A percentile compares a stretch with the other conserved stretches of the same genome.
Conservation (phyloP, 2,113 vertebrate species). For the Myiagra hebetior region DNA sequence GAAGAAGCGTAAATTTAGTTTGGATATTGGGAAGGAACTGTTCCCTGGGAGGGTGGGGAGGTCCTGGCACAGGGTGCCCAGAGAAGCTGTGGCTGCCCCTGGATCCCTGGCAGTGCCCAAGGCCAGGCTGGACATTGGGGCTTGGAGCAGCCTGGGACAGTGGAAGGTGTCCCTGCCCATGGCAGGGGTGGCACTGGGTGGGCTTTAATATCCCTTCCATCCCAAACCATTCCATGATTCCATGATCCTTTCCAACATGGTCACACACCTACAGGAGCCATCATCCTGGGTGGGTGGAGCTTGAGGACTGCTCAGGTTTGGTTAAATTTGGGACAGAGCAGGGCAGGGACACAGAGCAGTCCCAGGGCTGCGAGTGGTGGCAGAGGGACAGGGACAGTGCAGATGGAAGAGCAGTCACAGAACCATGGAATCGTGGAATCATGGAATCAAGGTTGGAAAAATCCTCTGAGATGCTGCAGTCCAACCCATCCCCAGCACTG, state of each 20-base stretch:
- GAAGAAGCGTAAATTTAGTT: background rate
- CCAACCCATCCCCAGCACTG: background rate
- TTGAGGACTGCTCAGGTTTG: too few relatives aligned
- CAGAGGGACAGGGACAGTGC: background rate
- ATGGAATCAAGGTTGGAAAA: background rate
- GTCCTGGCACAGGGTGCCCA: background rate
- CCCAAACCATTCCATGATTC: background rate
- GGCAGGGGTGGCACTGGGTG: background rate
- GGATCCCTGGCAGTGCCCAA: background rate
- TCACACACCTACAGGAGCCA: background rate
- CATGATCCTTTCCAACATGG: rapidly evolving
- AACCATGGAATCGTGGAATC: background rate
- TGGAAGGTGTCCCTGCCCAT: background rate
- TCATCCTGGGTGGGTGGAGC: rapidly evolving
- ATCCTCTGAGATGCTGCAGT: background rate
- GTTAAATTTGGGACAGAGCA: background rate
- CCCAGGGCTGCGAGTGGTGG: rapidly evolving
- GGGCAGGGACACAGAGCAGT: background rate
- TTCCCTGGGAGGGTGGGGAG: background rate
- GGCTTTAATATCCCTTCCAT: background rate
- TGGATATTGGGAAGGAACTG: background rate
- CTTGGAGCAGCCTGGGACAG: background rate
- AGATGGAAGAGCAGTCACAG: background rate
- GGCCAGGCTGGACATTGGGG: background rate
- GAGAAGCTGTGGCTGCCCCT: background rate